Evolutionary conservation across 2,113 vertebrate genomes (phyloP).

Genomic region (Corydoras maculifer): DNA sequence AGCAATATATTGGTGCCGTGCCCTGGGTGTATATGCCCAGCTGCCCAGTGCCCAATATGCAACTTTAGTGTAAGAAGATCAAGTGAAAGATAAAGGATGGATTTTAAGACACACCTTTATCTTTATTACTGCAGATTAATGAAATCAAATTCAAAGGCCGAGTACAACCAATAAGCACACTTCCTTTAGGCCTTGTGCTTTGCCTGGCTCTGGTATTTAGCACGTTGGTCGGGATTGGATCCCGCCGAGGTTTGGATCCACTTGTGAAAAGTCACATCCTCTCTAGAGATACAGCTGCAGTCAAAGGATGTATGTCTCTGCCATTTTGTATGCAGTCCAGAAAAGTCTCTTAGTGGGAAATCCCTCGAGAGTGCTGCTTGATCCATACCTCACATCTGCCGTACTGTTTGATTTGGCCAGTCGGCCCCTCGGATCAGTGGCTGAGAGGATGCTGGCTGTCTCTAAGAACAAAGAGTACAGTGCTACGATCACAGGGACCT

Average conservation of each 20-base stretch:
- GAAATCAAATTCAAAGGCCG: no score
- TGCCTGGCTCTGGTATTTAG: slow-evolving; percentile 59
- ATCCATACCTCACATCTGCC: slow-evolving; percentile 56
- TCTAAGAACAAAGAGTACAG: slow-evolving; percentile 46
- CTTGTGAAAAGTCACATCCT: slow-evolving; percentile 66
- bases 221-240: slow-evolving; percentile 45
- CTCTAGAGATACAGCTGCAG: slow-evolving; percentile 46
- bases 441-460: slow-evolving; percentile 28
- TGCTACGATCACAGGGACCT: slow-evolving; percentile 53
- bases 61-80: no score
- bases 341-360: slow-evolving; percentile 42
- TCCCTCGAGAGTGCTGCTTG: slow-evolving; percentile 40
- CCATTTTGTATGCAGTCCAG: slow-evolving; percentile 42
- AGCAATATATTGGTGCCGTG: no score
- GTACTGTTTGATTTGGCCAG: slow-evolving; percentile 57
- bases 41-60: no score
- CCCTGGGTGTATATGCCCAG: no score
- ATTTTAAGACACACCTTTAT: no score
- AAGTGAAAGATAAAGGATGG: no score
- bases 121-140: no score
- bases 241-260: slow-evolving; percentile 51
- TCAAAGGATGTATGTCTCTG: slow-evolving; percentile 56
- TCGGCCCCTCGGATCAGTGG: slow-evolving; percentile 41
- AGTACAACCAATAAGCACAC: slow-evolving; percentile 8
- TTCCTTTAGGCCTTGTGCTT: slow-evolving; percentile 43